These are phyloP conservation scores for Macroteleia sp. DNA, from an alignment of 2,888 invertebrate genomes.

Conservation along the genomic window DNA sequence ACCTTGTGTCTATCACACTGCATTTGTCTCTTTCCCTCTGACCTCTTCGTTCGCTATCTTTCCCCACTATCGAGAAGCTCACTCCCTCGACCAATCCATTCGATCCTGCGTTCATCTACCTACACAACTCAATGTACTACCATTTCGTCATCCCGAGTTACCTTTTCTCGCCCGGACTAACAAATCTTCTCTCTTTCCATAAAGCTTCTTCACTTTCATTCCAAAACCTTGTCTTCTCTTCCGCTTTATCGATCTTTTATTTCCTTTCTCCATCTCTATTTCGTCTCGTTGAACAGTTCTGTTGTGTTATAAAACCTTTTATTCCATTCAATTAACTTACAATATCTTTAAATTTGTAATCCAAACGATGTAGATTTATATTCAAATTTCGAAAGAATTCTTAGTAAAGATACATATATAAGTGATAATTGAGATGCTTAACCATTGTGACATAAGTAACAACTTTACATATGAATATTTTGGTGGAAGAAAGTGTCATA, in stretches of 20 bases:
- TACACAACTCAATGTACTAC: slow-evolving; percentile 31
- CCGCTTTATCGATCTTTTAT: slow-evolving; percentile 24
- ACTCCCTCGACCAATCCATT: slow-evolving; percentile 58
- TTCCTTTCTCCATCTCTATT: slow-evolving; percentile 39
- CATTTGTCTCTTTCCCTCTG: slow-evolving; percentile 53
- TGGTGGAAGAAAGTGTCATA: too few relatives aligned
- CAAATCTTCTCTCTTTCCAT: slow-evolving; percentile 59
- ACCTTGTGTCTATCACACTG: slow-evolving; percentile 66
- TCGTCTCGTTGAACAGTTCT: slow-evolving; percentile 24
- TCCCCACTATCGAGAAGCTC: slow-evolving; percentile 49
- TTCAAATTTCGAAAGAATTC: too few relatives aligned
- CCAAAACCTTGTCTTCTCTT: slow-evolving; percentile 16
- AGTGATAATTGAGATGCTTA: too few relatives aligned
- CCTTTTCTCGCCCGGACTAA: slow-evolving; percentile 52
- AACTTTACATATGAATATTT: too few relatives aligned
- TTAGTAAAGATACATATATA: too few relatives aligned
- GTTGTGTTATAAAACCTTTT: slow-evolving; percentile 55
- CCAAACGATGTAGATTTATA: too few relatives aligned
- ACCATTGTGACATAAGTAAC: too few relatives aligned
- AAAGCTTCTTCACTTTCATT: slow-evolving; percentile 52
- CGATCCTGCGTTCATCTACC: slow-evolving; percentile 56
- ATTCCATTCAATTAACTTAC: slow-evolving; percentile 76
- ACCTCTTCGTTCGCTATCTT: slow-evolving; percentile 34
- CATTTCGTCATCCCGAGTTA: slow-evolving; percentile 35
- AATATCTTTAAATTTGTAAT: slow-evolving; percentile 56